Conservation (phyloP, 2,888 invertebrate genomes). For the Cephus sareptanus region DNA sequence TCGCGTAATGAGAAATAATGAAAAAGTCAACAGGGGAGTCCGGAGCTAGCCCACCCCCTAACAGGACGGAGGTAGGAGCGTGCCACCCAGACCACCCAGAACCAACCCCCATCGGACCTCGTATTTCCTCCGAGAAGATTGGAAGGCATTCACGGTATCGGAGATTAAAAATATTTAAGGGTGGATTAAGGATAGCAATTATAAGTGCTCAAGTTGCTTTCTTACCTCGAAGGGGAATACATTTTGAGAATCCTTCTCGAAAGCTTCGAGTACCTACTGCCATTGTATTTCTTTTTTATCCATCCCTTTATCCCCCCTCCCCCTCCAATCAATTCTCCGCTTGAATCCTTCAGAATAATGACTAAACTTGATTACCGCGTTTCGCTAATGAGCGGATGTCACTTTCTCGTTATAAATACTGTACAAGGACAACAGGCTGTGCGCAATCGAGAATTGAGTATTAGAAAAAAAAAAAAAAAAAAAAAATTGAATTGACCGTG, state of each 20-base stretch:
- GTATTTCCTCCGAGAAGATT: constrained; percentile 12
- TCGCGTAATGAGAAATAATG: constrained; percentile 33
- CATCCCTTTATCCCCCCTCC: neutral
- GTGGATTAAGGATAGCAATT: constrained; percentile 38
- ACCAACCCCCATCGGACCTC: constrained; percentile 14
- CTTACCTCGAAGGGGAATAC: constrained; percentile 9
- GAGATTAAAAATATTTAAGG: constrained; percentile 41
- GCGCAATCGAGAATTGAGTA: neutral
- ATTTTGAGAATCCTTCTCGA: neutral
- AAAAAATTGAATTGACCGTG: neutral
- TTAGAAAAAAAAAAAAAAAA: neutral
- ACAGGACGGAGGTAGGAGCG: neutral
- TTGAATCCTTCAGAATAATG: neutral
- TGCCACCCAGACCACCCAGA: constrained; percentile 3
- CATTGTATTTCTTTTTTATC: neutral
- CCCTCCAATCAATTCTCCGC: neutral
- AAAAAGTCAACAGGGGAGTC: constrained; percentile 31
- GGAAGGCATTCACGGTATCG: constrained; percentile 21
- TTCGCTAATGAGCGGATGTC: neutral
- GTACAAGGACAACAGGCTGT: neutral
- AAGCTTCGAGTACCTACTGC: neutral
- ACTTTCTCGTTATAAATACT: neutral
- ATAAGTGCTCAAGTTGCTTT: constrained; percentile 30
- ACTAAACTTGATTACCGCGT: neutral
- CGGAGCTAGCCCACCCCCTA: neutral